A percentile compares a stretch with the other conserved stretches of the same genome.
Conservation (phyloP, 2,113 vertebrate species). For the Meriones unguiculatus region DNA sequence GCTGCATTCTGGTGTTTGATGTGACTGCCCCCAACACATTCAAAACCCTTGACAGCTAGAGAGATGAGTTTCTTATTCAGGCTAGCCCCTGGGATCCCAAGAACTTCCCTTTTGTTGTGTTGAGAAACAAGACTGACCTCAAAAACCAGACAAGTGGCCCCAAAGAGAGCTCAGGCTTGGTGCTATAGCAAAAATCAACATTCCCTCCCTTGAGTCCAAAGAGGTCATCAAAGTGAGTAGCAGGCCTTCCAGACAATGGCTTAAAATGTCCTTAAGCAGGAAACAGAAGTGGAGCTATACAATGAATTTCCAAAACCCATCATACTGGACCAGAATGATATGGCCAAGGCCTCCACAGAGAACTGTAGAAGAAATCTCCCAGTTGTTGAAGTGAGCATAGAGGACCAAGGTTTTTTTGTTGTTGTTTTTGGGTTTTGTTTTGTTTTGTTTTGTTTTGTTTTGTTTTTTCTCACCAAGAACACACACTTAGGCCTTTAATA, state of each 20-base stretch:
- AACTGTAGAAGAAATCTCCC: slow-evolving; percentile 85
- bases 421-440: no score
- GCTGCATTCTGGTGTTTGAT: slow-evolving; percentile 98
- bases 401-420: slow-evolving; percentile 73
- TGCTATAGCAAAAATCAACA: slow-evolving; percentile 99
- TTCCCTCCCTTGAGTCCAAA: slow-evolving; percentile 99
- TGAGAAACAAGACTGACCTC: slow-evolving; percentile 99
- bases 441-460: no score
- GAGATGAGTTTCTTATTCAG: slow-evolving; percentile 98
- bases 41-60: slow-evolving; percentile 98
- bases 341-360: slow-evolving; percentile 93
- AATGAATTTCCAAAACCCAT: slow-evolving; percentile 98
- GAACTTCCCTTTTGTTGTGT: slow-evolving; percentile 98
- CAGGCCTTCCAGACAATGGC: slow-evolving; percentile 99
- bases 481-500: slow-evolving; percentile 90
- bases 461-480: slow-evolving; percentile 79
- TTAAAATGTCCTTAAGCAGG: slow-evolving; percentile 99
- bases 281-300: slow-evolving; percentile 99
- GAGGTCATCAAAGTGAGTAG: slow-evolving; percentile 99
- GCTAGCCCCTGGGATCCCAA: slow-evolving; percentile 97
- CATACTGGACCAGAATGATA: slow-evolving; percentile 97
- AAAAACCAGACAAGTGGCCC: slow-evolving; percentile 99
- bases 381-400: slow-evolving; percentile 93
- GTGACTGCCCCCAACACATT: slow-evolving; percentile 98
- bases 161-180: slow-evolving; percentile 98